phyloP scores from a whole-genome alignment of 2,888 invertebrate genomes.

The Drosophila kuntzei region DNA sequence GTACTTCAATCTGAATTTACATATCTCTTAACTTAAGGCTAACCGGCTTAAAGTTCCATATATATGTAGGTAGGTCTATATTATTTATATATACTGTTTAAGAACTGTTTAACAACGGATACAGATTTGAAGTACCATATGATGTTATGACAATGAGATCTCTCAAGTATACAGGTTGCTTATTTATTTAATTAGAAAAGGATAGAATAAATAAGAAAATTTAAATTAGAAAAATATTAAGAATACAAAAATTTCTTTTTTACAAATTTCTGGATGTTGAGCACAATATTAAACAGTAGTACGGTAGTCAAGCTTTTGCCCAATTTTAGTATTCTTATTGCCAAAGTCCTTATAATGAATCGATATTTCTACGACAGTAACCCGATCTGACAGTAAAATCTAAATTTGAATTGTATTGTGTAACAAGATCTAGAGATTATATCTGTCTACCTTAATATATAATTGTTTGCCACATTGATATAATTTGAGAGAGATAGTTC shows the following conservation, averaged over 20 bases:
- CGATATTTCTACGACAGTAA: neutral
- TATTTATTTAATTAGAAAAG: too few species aligned
- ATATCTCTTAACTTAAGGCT: constrained; percentile 11
- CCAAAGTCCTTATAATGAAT: neutral
- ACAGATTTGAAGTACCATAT: neutral
- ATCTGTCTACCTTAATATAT: neutral
- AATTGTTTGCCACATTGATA: neutral
- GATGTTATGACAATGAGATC: neutral
- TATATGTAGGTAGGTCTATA: neutral
- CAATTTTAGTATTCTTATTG: neutral
- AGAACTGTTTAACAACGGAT: neutral
- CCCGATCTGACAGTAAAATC: neutral
- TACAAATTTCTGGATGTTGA: too few species aligned
- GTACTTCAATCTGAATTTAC: constrained; percentile 36
- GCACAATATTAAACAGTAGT: too few species aligned
- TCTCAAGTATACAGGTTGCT: too few species aligned
- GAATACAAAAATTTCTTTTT: too few species aligned
- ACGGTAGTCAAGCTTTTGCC: too few species aligned
- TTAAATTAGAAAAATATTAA: too few species aligned
- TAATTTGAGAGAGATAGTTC: neutral
- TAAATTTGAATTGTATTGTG: neutral
- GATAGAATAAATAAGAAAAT: too few species aligned
- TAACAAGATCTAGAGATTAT: neutral
- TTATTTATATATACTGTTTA: neutral
- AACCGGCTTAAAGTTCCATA: neutral